Base-by-base conservation (phyloP, 2,797 vertebrate genomes). In the Caiman crocodilus region DNA sequence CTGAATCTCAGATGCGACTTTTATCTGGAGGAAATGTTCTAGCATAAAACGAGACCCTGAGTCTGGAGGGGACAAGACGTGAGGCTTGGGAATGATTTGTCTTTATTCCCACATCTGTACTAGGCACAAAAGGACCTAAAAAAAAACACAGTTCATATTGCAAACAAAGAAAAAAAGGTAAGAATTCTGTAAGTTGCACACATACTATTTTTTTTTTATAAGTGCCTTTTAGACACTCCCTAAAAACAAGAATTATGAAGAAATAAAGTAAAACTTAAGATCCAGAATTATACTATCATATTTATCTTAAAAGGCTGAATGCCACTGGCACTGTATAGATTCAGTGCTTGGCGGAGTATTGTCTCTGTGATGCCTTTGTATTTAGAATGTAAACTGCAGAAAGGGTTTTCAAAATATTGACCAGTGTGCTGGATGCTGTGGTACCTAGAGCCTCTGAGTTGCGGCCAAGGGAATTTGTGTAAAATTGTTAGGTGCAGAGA, bases 21-120 rank as follows among this genome's bases (percentile, higher is more conserved):
- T 95, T 96, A 96, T 96, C 95, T 94, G 82, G 63, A 94, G 76
- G 83, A 88, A 95, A 97, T 95, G 85, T 83, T 87, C 67, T 90
- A 86, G 67, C 76, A 79, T 14, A 20, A 91, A 85, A 85, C 35
- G 90, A 81, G 60, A 90, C 67, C 92, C 93, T 42, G 90, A 71
- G 55, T 58, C 75, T 83, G 87, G 79, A 93, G 93, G 6, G 30
- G 50, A 50, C 67, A 55, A 94, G 84, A 61, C 60, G 81, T 94
- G 87, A 94, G 93, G 90, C 67, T 67, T 42, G 78, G 77, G 63
- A 76, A 82, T 67, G 5, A 88, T 91, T 92, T 94, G 85, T 63
- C 78, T 84, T 88, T 76, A 25, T 16, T 79, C 73, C 75, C 78
- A 92, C 75, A 57, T 71, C 75, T 57, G 13, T 64, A 58, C 59